A percentile compares a stretch with the other conserved stretches of the same genome.
Conservation (phyloP, 2,113 vertebrate genomes). For the Rutilus rutilus region DNA sequence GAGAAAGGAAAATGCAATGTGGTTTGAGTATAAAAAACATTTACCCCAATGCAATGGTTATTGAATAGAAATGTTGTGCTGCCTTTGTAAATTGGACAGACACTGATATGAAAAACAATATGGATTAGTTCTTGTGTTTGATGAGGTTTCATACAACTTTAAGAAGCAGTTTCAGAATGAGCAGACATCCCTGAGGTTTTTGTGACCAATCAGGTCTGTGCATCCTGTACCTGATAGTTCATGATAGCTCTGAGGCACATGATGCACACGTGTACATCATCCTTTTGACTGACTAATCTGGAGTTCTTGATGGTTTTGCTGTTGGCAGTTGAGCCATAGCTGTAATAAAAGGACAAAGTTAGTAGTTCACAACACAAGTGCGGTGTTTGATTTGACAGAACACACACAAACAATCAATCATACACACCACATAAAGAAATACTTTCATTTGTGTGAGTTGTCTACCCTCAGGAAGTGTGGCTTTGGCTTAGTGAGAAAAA, state of each 20-base stretch:
- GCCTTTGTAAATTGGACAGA: background rate
- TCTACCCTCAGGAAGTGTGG: constrained; percentile 40
- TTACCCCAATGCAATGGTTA: background rate
- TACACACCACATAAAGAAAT: background rate
- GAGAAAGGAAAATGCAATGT: constrained; percentile 50
- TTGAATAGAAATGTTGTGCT: background rate
- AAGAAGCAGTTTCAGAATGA: background rate
- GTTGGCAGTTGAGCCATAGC: constrained; percentile 86
- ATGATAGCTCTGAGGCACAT: constrained; percentile 96
- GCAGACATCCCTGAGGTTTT: background rate
- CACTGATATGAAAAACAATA: background rate
- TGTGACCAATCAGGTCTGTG: background rate
- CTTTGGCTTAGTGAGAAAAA: constrained; percentile 20
- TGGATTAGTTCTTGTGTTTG: background rate
- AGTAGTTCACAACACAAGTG: background rate
- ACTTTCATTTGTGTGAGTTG: background rate
- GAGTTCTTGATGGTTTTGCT: constrained; percentile 95
- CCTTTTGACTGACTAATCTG: constrained; percentile 94
- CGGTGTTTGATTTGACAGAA: background rate
- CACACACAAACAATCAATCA: background rate
- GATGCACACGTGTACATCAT: constrained; percentile 97
- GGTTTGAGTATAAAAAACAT: constrained; percentile 12
- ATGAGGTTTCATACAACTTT: background rate
- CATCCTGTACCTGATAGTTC: constrained; percentile 92
- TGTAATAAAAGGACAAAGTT: constrained; percentile 70